Evolutionary conservation across 2,888 invertebrate species (phyloP), one percentile per base, ranked within the genome.

Genomic region (Poecilus cupreus): DNA sequence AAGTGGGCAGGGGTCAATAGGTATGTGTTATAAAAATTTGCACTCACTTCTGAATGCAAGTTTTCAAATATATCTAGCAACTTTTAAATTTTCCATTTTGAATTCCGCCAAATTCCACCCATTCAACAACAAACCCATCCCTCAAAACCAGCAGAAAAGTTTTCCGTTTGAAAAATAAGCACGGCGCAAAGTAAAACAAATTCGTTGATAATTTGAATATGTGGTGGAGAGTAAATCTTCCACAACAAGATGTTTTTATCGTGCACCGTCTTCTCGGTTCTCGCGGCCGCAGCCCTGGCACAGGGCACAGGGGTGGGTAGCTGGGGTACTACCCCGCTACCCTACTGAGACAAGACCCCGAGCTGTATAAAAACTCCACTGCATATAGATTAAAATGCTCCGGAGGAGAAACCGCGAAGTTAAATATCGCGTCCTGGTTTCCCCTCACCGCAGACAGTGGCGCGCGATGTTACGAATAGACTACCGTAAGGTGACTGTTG

Each of bases 141-240:
- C 13, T 68, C 18, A 10, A 32, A 32, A 32, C 32, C 32, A 1
- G 32, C 4, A 32, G 32, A 60, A 64, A 77, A 77, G 13, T 77
- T 77, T 64, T 77, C 57, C 76, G 16, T 20, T 46, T 78, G 16
- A 78, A 78, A 77, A 78, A 78, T 78, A 78, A 72, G 20, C 49
- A 13, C 43, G 24, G 37, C 20, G 75, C 64, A 88, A 88, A 88
- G 89, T 88, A 89, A 89, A 90, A 89, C 89, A 89, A 89, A 90
- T 89, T 89, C 87, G 88, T 88, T 89, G 89, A 90, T 90, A 89
- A 89, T 90, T 90, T 90, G 89, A 89, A 89, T 89, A 89, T 89
- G 89, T 89, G 89, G 88, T 87, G 87, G 88, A 86, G 88, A 89
- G 89, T 89, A 89, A 89, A 89, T 89, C 89, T 89, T 88, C 85